These are phyloP conservation scores for Brienomyrus longianalis DNA, from an alignment of 2,113 vertebrate species.

Conservation along the genomic window DNA sequence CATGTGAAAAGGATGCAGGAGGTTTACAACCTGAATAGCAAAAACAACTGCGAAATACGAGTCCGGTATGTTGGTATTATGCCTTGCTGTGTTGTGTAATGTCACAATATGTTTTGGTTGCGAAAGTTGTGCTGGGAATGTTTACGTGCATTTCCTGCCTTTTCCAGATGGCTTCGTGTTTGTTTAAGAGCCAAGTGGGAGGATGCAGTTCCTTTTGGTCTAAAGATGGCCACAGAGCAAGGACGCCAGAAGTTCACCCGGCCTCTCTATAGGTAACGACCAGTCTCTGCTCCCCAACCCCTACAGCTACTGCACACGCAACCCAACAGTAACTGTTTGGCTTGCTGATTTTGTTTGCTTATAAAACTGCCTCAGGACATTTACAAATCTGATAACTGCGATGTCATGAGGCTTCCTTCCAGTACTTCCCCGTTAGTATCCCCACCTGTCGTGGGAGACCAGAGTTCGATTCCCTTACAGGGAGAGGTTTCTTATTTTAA, in stretches of 20 bases:
- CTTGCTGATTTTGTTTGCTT: background rate
- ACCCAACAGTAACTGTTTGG: background rate
- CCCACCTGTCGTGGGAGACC: too few species aligned
- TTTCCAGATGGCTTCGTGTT: constrained; percentile 79
- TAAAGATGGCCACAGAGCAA: constrained; percentile 92
- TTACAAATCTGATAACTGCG: background rate
- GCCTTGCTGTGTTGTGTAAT: constrained; percentile 15
- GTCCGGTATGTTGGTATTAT: constrained; percentile 71
- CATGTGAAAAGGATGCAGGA: constrained; percentile 87
- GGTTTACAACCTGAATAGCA: constrained; percentile 74
- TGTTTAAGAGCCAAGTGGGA: constrained; percentile 87
- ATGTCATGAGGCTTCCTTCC: background rate
- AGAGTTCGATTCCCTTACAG: too few species aligned
- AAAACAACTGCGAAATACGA: constrained; percentile 83
- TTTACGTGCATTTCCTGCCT: background rate
- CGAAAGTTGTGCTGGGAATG: background rate
- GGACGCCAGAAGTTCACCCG: constrained; percentile 94
- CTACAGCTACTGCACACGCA: background rate
- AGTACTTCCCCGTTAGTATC: too few species aligned
- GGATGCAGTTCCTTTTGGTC: constrained; percentile 75
- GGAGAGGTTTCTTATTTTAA: too few species aligned
- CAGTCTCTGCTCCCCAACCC: background rate
- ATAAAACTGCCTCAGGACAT: background rate
- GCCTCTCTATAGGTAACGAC: constrained; percentile 78
- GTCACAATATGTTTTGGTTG: background rate